A percentile compares a stretch with the other conserved stretches of the same genome.
phyloP scores from a whole-genome alignment of 2,797 vertebrate genomes.

The Hippocampus kuda region DNA sequence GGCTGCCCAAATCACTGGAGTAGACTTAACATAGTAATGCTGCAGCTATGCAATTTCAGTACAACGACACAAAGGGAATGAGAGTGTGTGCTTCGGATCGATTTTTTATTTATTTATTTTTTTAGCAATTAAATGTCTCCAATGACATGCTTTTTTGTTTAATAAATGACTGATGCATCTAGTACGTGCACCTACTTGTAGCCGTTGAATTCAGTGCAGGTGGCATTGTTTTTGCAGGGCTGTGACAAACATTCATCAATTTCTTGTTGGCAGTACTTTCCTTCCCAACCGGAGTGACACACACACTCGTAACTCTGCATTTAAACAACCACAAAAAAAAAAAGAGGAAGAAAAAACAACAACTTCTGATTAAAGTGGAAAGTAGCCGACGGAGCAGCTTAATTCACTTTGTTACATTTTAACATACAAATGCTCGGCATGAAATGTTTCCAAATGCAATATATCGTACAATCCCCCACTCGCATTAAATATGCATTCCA shows the following conservation, averaged over 20 bases:
- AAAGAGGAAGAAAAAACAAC: too few relatives aligned
- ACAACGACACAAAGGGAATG: not conserved
- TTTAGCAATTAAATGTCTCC: conserved; percentile 35
- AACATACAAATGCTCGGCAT: not conserved
- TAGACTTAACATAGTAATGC: not conserved
- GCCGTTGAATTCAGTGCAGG: conserved; percentile 67
- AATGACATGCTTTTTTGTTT: conserved; percentile 48
- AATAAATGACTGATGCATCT: conserved; percentile 41
- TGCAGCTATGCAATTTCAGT: not conserved
- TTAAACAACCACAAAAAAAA: conserved; percentile 13
- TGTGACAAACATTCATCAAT: conserved; percentile 70
- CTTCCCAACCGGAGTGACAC: conserved; percentile 73
- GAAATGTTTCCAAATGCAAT: conserved; percentile 14
- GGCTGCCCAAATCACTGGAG: not conserved
- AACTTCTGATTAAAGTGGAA: not conserved
- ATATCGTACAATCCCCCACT: conserved; percentile 38
- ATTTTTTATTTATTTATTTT: conserved; percentile 33
- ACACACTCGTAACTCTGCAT: conserved; percentile 73
- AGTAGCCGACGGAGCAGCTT: not conserved
- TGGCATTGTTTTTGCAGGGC: conserved; percentile 75
- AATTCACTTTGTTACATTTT: conserved; percentile 2
- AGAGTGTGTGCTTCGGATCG: conserved; percentile 16
- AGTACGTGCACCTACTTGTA: conserved; percentile 64
- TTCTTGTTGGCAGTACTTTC: conserved; percentile 70
- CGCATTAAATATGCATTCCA: conserved; percentile 15